phyloP scores from a whole-genome alignment of 2,797 vertebrate species.

The Neoniphon sammara region DNA sequence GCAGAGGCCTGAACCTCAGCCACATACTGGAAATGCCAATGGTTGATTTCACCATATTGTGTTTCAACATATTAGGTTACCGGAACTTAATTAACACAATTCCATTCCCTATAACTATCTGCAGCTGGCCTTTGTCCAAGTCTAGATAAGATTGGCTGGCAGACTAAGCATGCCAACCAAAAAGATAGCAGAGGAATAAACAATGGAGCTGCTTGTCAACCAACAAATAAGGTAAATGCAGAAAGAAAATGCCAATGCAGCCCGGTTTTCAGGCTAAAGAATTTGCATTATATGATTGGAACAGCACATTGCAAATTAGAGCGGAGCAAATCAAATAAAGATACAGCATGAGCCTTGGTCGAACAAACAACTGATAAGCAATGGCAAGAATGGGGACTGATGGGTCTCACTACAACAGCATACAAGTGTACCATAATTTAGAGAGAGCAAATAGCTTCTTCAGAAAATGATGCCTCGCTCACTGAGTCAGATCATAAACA shows the following conservation, averaged over 20 bases:
- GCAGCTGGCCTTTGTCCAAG: conserved; percentile 75
- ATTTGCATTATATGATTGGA: conserved; percentile 54
- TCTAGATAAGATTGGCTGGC: conserved; percentile 69
- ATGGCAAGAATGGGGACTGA: conserved; percentile 36
- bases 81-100: conserved; percentile 79
- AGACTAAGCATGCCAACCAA: conserved; percentile 59
- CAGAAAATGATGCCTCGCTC: conserved; percentile 37
- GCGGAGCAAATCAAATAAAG: conserved; percentile 38
- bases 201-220: conserved; percentile 69
- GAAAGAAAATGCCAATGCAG: conserved; percentile 36
- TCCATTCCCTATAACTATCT: conserved; percentile 77
- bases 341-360: conserved; percentile 47
- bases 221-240: conserved; percentile 47
- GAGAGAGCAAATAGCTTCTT: conserved; percentile 45
- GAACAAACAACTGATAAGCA: conserved; percentile 57
- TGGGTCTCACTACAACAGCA: conserved; percentile 29
- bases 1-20: conserved; percentile 57
- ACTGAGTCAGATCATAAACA: conserved; percentile 33
- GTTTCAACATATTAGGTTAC: conserved; percentile 80
- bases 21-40: conserved; percentile 77
- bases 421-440: conserved; percentile 39
- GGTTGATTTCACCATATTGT: conserved; percentile 78
- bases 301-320: conserved; percentile 43
- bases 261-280: conserved; percentile 46
- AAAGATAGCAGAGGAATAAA: conserved; percentile 67